These are phyloP conservation scores for Rhaphigaster nebulosa DNA, from an alignment of 2,888 invertebrate genomes.

Conservation along the genomic window DNA sequence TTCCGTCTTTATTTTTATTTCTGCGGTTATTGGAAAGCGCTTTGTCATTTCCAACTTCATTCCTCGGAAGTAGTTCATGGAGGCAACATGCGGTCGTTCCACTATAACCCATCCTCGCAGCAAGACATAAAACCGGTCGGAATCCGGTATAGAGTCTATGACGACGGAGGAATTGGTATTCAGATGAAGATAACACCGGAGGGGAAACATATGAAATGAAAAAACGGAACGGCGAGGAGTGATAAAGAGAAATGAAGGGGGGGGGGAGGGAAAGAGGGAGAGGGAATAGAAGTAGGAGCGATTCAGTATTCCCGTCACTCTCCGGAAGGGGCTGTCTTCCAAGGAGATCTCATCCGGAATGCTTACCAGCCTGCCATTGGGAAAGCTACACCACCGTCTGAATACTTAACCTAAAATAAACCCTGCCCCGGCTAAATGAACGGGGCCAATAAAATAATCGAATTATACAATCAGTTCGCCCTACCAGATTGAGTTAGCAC, in stretches of 20 bases:
- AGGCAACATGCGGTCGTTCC: neutral
- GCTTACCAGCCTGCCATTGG: neutral
- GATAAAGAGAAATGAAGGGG: conserved; percentile 48
- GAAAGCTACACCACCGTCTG: conserved; percentile 20
- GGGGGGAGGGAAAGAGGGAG: neutral
- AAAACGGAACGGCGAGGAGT: conserved; percentile 33
- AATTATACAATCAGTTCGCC: neutral
- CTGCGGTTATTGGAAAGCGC: conserved; percentile 29
- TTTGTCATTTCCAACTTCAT: conserved; percentile 9
- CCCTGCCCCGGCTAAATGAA: conserved; percentile 31
- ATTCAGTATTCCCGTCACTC: conserved; percentile 42
- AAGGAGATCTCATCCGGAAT: conserved; percentile 44
- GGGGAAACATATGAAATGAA: conserved; percentile 46
- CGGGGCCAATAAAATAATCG: conserved; percentile 30
- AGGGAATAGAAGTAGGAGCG: conserved; percentile 27
- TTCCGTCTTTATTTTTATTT: neutral
- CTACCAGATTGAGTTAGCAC: neutral
- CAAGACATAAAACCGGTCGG: neutral
- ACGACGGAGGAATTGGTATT: conserved; percentile 39
- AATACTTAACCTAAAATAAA: conserved; percentile 48
- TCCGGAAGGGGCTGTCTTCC: conserved; percentile 49
- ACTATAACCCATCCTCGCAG: neutral
- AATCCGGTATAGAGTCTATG: conserved; percentile 13
- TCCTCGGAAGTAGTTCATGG: neutral
- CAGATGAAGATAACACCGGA: conserved; percentile 25